A percentile compares a stretch with the other conserved stretches of the same genome.
Evolutionary conservation across 2,113 vertebrate species (phyloP).

Genomic region (Tachycineta bicolor): DNA sequence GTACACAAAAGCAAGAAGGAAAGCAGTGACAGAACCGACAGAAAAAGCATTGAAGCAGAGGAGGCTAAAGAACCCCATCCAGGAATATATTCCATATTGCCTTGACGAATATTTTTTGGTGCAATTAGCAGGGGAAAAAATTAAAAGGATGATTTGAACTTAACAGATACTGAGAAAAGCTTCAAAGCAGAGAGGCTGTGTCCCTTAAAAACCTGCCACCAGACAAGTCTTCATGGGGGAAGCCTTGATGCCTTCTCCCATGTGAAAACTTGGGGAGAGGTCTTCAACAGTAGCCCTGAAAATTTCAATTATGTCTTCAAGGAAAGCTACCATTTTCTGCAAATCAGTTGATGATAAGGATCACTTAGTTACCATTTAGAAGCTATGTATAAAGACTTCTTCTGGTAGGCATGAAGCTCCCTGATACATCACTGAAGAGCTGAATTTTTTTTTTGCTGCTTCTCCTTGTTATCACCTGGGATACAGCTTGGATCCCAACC

Average conservation of each 20-base stretch:
- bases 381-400: not conserved
- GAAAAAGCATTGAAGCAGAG: not conserved
- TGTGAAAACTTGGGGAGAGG: not conserved
- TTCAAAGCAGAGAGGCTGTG: not conserved
- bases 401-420: not conserved
- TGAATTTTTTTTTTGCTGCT: not conserved
- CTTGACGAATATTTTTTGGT: not conserved
- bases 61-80: not conserved
- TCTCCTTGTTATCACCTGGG: not conserved
- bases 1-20: not conserved
- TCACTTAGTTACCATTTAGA: not conserved
- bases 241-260: not conserved
- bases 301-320: not conserved
- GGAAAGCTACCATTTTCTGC: slow-evolving; percentile 15
- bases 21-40: not conserved
- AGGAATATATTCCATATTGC: not conserved
- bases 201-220: not conserved
- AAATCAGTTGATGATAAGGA: not conserved
- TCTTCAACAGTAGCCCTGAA: not conserved
- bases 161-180: not conserved
- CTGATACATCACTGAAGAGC: not conserved
- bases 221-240: not conserved
- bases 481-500: not conserved
- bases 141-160: not conserved
- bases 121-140: not conserved